Evolutionary conservation across 1,140 invertebrate genomes (phyloP).

Genomic region (Zaprionus kolodkinae): DNA sequence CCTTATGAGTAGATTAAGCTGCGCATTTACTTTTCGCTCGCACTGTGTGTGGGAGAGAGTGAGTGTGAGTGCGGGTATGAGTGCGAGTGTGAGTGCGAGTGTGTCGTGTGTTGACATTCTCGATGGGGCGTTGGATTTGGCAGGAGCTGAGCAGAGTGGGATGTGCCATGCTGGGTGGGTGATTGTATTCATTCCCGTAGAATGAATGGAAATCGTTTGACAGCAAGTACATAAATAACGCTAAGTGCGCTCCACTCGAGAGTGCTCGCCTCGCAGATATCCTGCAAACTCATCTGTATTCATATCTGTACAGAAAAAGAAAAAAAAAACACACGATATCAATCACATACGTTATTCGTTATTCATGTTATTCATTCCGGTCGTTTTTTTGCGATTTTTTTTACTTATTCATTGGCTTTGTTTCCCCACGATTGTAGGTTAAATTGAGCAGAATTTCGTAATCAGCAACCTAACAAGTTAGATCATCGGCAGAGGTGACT

Average conservation of each 20-base stretch:
- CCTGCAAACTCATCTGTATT: slow-evolving; percentile 5
- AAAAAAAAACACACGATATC: neutral
- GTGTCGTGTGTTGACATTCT: slow-evolving; percentile 55
- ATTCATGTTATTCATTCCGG: slow-evolving; percentile 1
- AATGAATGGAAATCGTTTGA: slow-evolving; percentile 63
- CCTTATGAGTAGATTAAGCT: slow-evolving; percentile 62
- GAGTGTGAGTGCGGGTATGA: too few species aligned
- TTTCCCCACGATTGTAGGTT: too few species aligned
- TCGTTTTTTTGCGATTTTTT: neutral
- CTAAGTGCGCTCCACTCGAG: slow-evolving; percentile 5
- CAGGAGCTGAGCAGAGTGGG: neutral
- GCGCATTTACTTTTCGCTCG: slow-evolving; percentile 62
- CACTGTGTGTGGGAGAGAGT: neutral
- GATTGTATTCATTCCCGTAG: slow-evolving; percentile 36
- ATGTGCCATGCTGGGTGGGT: neutral
- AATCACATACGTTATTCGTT: neutral
- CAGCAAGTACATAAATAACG: slow-evolving; percentile 24
- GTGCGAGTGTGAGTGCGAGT: neutral
- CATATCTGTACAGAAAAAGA: neutral
- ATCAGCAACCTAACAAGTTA: too few species aligned
- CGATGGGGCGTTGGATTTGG: slow-evolving; percentile 33
- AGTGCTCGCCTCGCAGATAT: neutral
- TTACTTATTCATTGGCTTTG: neutral
- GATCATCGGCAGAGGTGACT: too few species aligned
- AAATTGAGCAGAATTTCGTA: too few species aligned